Evolutionary conservation across 2,113 vertebrate genomes (phyloP), one percentile per base, ranked within the genome.

Genomic region (Ifrita kowaldi): DNA sequence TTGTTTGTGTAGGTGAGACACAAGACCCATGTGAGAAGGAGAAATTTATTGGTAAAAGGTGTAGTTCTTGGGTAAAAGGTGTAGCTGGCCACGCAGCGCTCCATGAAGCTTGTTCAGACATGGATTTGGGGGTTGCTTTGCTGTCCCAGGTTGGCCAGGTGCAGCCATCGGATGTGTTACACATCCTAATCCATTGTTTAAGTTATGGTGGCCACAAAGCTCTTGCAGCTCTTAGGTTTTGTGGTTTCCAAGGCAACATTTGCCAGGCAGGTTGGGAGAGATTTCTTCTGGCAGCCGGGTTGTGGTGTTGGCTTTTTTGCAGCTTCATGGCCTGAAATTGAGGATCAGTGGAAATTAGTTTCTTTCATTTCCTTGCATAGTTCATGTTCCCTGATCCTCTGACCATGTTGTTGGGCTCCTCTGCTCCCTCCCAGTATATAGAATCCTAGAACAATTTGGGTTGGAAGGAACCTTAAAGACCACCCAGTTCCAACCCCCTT

Each of bases 161-260:
- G 16, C 26, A 77, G 46, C 7, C n/a, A 24, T 12, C 12, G 2
- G 11, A 13, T 13, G 47, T 47, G 47, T 53, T 47, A 11, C 23
- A 6, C 9, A 2, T 35, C 65, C 47, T 24, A 14, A 49, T 11
- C 42, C 50, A 23, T 53, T 1, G 0, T 9, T 42, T 12, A 24
- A 62, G 35, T 15, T 11, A 3, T 1, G 9, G 68, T 8, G 5
- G 32, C 46, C 35, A 16, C 0, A 0, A 19, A 84, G 44, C 18
- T 69, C 44, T n/a, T 60, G 35, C 21, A 56, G 49, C 37, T 84
- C 39, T 85, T 16, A 1, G 35, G 28, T 62, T 88, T 64, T 55
- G 24, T 4, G 2, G 14, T 63, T 82, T 37, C 21, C 35, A 18
- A 41, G 33, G 39, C 39, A 47, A 3, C 21, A 13, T 39, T 50